A percentile compares a stretch with the other conserved stretches of the same genome.
Conservation (phyloP, 2,113 vertebrate genomes). For the Sorex fumeus region DNA sequence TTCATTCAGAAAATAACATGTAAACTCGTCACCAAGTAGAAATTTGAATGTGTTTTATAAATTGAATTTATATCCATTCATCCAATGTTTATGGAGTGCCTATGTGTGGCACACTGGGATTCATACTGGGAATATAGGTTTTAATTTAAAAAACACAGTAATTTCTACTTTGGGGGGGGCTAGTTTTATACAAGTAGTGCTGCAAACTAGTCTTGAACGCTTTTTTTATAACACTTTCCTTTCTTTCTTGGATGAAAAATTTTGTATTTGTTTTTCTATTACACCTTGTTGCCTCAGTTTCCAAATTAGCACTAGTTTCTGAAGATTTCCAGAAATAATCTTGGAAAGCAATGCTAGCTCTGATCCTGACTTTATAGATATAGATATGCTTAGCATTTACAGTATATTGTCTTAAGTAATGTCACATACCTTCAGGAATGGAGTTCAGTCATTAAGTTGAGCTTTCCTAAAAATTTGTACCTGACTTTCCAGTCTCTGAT, state of each 20-base stretch:
- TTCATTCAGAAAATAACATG: not conserved
- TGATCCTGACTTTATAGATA: not conserved
- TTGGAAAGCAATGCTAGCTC: not conserved
- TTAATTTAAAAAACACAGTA: not conserved
- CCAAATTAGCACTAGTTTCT: not conserved
- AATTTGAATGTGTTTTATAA: not conserved
- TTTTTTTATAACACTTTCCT: not conserved
- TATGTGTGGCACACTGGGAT: not conserved
- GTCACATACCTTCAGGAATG: not conserved
- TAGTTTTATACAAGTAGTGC: not conserved
- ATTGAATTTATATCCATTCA: not conserved
- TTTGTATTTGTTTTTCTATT: conserved; percentile 5
- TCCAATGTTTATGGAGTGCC: not conserved
- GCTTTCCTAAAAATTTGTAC: not conserved
- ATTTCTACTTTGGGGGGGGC: not conserved
- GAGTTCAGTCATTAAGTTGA: not conserved
- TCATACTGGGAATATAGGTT: not conserved
- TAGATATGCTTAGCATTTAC: not conserved
- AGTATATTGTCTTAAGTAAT: not conserved
- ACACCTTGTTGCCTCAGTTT: not conserved
- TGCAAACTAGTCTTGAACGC: not conserved
- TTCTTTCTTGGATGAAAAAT: not conserved
- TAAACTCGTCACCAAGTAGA: not conserved
- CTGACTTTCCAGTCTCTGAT: not conserved
- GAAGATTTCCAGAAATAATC: not conserved